Evolutionary conservation across 2,113 vertebrate species (phyloP), one percentile per base, ranked within the genome.

Genomic region (Cephalopholis sonnerati): DNA sequence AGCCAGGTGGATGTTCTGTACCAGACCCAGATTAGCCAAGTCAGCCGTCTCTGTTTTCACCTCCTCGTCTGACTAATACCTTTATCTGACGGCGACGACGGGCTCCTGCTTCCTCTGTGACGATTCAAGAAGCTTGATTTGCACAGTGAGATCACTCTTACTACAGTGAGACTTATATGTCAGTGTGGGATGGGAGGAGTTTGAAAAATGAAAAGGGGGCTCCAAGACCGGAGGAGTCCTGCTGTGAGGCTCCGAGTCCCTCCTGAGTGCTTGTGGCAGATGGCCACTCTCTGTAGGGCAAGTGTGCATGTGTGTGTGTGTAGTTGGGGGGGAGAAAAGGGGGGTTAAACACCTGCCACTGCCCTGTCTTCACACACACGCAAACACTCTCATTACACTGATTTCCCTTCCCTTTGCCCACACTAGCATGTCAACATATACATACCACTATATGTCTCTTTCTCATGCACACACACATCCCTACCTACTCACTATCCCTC

Each of bases 1-100:
- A 93, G 91, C 81, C 88, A 78, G 85, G 89, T 85, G 91, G 91
- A 94, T 88, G 90, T 91, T 88, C 91, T 93, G 87, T 93, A 84
- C 90, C 86, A 58, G 69, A 84, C 50, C 68, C 72, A 83, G 93
- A 94, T 94, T 93, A 94, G 85, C 78, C 27, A 50, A 86, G 87
- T 91, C 85, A 92, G 87, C 88, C 87, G 58, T 90, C 89, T 87
- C 78, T 13, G 65, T 87, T 81, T 77, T 64, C 83, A 83, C 39
- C 50, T 59, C 64, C 36, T 48, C 9, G 5, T 55, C 83, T 54
- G 74, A 69, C 80, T 86, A 88, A 82, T 77, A 87, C 82, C 59
- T 83, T 82, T 65, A 71, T 81, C 75, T 87, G 85, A 73, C 1
- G 20, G 63, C 6, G 44, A 1, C 41, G 11, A 24, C 17, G 44